Percentiles rank a stretch among this genome's conserved stretches.
phyloP scores from a whole-genome alignment of 2,888 invertebrate species.

The Thysanoteuthis rhombus region DNA sequence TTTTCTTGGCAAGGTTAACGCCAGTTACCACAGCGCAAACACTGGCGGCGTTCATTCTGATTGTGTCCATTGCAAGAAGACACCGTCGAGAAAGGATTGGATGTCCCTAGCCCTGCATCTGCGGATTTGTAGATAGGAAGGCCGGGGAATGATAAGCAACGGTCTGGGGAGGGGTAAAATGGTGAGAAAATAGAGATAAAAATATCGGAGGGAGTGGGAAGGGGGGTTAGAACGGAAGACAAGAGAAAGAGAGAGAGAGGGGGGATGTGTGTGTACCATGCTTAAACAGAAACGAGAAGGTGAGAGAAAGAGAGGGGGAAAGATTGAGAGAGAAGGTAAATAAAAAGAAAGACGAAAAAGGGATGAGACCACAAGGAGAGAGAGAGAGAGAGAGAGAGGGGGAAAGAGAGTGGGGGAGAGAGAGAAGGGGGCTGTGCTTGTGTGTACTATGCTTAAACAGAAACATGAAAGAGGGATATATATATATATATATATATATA shows the following conservation, averaged over 20 bases:
- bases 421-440: too few species aligned
- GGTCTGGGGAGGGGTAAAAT: not conserved
- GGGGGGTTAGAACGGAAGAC: not conserved
- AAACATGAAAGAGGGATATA: too few species aligned
- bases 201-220: not conserved
- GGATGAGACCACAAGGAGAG: too few species aligned
- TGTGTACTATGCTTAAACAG: too few species aligned
- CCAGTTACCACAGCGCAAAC: not conserved
- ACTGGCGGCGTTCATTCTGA: not conserved
- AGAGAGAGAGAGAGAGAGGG: too few species aligned
- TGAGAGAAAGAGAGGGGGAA: not conserved
- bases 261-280: too few species aligned
- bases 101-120: not conserved
- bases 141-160: not conserved
- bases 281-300: too few species aligned
- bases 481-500: too few species aligned
- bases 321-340: not conserved
- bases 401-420: too few species aligned
- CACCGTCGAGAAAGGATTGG: not conserved
- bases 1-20: not conserved
- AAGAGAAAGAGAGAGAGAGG: not conserved
- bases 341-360: too few species aligned
- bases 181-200: not conserved
- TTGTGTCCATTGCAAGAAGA: not conserved
- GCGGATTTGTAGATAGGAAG: slow-evolving; percentile 12